Percentiles rank a stretch among this genome's conserved stretches.
Evolutionary conservation across 2,113 vertebrate genomes (phyloP).

Genomic region (Nothoprocta pentlandii): DNA sequence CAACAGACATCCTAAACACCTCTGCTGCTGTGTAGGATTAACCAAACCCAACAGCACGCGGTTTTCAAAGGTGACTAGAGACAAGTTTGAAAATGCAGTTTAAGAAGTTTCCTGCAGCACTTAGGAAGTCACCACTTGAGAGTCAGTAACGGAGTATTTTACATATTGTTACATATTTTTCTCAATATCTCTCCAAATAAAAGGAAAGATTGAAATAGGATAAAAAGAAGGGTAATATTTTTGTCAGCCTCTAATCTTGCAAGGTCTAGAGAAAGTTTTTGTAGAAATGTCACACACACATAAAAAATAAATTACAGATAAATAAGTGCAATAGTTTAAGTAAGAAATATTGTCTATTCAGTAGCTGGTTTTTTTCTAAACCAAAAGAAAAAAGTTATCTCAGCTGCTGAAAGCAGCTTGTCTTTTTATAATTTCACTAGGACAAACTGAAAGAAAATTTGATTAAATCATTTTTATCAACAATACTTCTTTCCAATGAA

Average conservation of each 20-base stretch:
- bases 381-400: not conserved
- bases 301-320: not conserved
- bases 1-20: not conserved
- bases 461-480: not conserved
- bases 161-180: constrained; percentile 2
- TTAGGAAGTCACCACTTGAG: not conserved
- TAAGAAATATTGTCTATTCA: not conserved
- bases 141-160: not conserved
- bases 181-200: not conserved
- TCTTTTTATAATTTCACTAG: not conserved
- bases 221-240: not conserved
- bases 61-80: not conserved
- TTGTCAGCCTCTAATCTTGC: not conserved
- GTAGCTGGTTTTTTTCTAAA: not conserved
- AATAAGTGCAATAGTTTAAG: not conserved
- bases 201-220: not conserved
- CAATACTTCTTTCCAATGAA: not conserved
- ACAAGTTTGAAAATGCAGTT: not conserved
- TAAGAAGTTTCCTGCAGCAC: not conserved
- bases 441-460: not conserved
- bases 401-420: not conserved
- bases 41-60: not conserved
- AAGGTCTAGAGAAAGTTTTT: not conserved
- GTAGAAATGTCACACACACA: not conserved
- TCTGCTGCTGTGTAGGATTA: not conserved